A percentile compares a stretch with the other conserved stretches of the same genome.
Conservation (phyloP, 2,113 vertebrate species). For the Alces alces region DNA sequence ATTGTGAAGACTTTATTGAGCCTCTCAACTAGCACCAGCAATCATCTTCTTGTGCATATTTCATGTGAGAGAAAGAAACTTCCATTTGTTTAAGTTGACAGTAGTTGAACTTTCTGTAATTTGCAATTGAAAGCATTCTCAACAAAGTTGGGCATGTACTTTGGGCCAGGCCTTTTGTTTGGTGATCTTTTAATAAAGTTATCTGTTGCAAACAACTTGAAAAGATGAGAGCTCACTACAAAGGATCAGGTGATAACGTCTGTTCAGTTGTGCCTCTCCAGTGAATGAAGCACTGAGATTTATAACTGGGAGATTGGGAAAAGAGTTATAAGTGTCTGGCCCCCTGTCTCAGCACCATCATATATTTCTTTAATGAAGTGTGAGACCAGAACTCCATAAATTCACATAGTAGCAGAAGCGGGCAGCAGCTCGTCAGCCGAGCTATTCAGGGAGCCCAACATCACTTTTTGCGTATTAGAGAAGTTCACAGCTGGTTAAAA, state of each 20-base stretch:
- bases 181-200: not conserved
- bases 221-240: not conserved
- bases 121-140: not conserved
- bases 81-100: not conserved
- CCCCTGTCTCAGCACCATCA: constrained; percentile 64
- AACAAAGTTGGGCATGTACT: not conserved
- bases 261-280: not conserved
- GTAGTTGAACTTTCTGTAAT: not conserved
- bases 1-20: not conserved
- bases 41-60: not conserved
- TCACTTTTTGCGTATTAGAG: constrained; percentile 75
- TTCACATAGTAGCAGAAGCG: constrained; percentile 78
- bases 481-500: constrained; percentile 83
- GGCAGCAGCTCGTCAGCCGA: constrained; percentile 71
- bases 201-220: not conserved
- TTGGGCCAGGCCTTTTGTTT: not conserved
- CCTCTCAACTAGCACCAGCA: not conserved
- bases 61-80: not conserved
- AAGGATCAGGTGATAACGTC: not conserved
- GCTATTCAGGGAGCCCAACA: constrained; percentile 79
- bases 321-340: constrained; percentile 76
- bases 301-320: constrained; percentile 57
- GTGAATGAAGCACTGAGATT: constrained; percentile 51
- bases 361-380: constrained; percentile 79
- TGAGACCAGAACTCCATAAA: constrained; percentile 82